Evolutionary conservation across 30 jellyfish, hydroid and myxozoan species (phyloP).

Genomic region (Pseudorhiza aurosa): DNA sequence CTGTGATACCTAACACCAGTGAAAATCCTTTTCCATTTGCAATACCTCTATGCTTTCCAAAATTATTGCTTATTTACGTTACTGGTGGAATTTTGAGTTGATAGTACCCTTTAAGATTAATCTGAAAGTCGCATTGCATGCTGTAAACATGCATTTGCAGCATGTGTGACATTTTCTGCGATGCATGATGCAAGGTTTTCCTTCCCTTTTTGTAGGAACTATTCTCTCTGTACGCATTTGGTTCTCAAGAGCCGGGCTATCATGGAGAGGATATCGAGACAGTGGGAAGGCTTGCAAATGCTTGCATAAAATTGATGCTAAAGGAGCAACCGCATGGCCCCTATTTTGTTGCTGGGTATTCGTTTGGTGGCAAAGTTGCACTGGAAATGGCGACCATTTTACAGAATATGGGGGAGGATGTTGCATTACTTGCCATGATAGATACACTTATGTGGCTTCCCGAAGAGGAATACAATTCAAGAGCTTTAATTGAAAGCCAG

Average conservation of each 20-base stretch:
- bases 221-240: slow-evolving; percentile 50
- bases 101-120: no score
- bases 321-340: slow-evolving; percentile 57
- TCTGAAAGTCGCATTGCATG: no score
- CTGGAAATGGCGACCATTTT: slow-evolving; percentile 58
- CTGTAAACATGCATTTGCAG: no score
- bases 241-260: slow-evolving; percentile 62
- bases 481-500: slow-evolving; percentile 4
- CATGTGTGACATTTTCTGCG: no score
- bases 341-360: slow-evolving; percentile 59
- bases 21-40: no score
- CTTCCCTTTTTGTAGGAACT: no score
- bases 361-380: slow-evolving; percentile 49
- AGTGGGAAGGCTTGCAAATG: slow-evolving; percentile 43
- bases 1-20: no score
- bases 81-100: no score
- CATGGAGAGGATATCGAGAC: slow-evolving; percentile 48
- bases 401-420: slow-evolving; percentile 29
- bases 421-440: slow-evolving; percentile 45
- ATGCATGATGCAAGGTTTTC: no score
- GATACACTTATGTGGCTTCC: slow-evolving; percentile 47
- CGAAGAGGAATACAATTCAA: slow-evolving; percentile 15
- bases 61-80: no score
- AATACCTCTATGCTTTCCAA: no score
- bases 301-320: slow-evolving; percentile 17